Evolutionary conservation across 1,140 invertebrate genomes (phyloP), one percentile per base, ranked within the genome.

Genomic region (Neodiprion lecontei): DNA sequence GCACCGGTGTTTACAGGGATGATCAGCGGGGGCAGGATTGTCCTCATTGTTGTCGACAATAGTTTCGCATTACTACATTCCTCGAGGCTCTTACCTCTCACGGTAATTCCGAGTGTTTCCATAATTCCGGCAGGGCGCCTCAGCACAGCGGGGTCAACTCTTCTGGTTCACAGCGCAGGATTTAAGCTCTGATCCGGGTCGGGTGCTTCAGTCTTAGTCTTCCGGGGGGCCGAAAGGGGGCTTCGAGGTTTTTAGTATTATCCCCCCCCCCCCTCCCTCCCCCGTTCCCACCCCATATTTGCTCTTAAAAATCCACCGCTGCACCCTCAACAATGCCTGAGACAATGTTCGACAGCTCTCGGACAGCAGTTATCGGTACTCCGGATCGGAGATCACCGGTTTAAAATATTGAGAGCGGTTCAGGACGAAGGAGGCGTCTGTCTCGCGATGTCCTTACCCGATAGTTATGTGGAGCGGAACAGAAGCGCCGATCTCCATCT

Each of bases 71-170:
- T 82, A 77, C 75, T 74, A 40, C 28, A 40, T 40, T 40, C 28
- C 28, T 40, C 28, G 28, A 40, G 28, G 28, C 28, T 40, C 28
- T 40, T 3, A 40, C 28, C 28, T 40, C 28, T 40, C 5, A 40
- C 28, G 28, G 28, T 40, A 3, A 40, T 40, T 40, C 28, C 28
- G 28, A 40, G 28, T 40, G 28, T 40, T 40, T 40, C 28, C 28
- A 40, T 40, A 40, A 40, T 40, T 40, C 28, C 28, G 65, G 50
- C 10, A 21, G 17, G 17, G 17, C 17, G 53, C 53, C 53, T 61
- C 53, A 7, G 11, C 28, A 76, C 74, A 73, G 75, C 72, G 79
- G 80, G 80, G 80, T 80, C 79, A 84, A 84, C 81, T 84, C 79
- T 82, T 84, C 80, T 82, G 79, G 79, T 81, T 74, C 70, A 9